phyloP scores from a whole-genome alignment of 2,888 invertebrate genomes.

The Liodrosophila aerea region DNA sequence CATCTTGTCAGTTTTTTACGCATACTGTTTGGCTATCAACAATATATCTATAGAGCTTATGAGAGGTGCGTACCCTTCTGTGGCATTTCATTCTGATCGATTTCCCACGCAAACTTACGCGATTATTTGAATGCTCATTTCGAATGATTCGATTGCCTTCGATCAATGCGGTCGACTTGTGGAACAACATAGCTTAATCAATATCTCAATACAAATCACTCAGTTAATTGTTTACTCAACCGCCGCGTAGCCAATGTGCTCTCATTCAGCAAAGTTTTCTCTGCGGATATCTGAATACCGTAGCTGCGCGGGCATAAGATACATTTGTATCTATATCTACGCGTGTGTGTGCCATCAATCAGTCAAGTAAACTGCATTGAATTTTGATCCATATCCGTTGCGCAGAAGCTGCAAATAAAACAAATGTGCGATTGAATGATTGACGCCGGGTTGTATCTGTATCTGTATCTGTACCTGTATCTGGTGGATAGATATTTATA shows the following conservation, averaged over 20 bases:
- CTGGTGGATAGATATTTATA: slow-evolving; percentile 52
- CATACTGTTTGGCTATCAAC: no score
- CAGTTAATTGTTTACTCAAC: slow-evolving; percentile 40
- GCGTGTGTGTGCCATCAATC: slow-evolving; percentile 64
- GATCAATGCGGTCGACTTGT: slow-evolving; percentile 36
- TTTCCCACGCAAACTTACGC: background rate
- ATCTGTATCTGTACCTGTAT: no score
- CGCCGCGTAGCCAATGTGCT: slow-evolving; percentile 15
- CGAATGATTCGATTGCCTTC: background rate
- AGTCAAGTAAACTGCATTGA: slow-evolving; percentile 75
- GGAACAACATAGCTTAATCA: slow-evolving; percentile 61
- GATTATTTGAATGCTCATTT: background rate
- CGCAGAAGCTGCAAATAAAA: slow-evolving; percentile 32
- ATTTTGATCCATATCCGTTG: slow-evolving; percentile 78
- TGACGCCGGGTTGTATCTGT: slow-evolving; percentile 65
- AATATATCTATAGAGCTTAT: no score
- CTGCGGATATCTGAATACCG: slow-evolving; percentile 22
- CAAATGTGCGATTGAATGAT: slow-evolving; percentile 66
- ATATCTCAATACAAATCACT: slow-evolving; percentile 44
- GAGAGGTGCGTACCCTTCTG: no score
- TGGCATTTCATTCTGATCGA: no score
- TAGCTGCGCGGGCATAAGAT: slow-evolving; percentile 3
- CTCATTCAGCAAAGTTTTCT: slow-evolving; percentile 22
- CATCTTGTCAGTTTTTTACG: no score
- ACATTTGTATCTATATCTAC: background rate